phyloP scores from a whole-genome alignment of 2,888 invertebrate genomes.

The Caenorhabditis sp. region DNA sequence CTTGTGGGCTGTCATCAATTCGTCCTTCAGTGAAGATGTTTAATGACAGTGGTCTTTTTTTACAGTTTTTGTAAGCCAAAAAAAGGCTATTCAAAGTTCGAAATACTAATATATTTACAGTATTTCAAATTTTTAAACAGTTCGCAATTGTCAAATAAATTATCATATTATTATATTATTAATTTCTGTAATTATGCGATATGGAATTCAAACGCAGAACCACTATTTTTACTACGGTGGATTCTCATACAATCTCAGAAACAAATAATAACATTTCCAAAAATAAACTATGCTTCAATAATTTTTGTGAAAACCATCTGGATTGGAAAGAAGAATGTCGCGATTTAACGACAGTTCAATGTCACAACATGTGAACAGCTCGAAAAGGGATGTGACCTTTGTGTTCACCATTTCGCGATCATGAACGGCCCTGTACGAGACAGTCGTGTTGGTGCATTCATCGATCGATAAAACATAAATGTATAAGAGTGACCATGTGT shows the following conservation, averaged over 20 bases:
- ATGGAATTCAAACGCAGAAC: too few species aligned
- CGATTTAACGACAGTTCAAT: not conserved
- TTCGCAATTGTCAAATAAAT: too few species aligned
- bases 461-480: slow-evolving; percentile 34
- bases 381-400: not conserved
- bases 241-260: too few species aligned
- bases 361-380: slow-evolving; percentile 4
- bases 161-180: too few species aligned
- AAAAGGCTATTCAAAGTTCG: not conserved
- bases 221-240: too few species aligned
- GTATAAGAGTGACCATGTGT: slow-evolving; percentile 1
- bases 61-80: not conserved
- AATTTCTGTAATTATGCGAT: too few species aligned
- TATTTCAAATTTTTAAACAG: not conserved
- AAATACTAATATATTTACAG: too few species aligned
- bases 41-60: not conserved
- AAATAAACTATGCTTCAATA: too few species aligned
- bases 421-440: not conserved
- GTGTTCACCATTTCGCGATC: not conserved
- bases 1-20: not conserved
- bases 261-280: too few species aligned
- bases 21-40: not conserved
- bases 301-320: too few species aligned
- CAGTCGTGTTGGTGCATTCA: slow-evolving; percentile 24
- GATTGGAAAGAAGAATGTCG: not conserved